Conservation (phyloP, 37 sponge, comb jelly and placozoan species). For the Diacarnus erythraeanus region DNA sequence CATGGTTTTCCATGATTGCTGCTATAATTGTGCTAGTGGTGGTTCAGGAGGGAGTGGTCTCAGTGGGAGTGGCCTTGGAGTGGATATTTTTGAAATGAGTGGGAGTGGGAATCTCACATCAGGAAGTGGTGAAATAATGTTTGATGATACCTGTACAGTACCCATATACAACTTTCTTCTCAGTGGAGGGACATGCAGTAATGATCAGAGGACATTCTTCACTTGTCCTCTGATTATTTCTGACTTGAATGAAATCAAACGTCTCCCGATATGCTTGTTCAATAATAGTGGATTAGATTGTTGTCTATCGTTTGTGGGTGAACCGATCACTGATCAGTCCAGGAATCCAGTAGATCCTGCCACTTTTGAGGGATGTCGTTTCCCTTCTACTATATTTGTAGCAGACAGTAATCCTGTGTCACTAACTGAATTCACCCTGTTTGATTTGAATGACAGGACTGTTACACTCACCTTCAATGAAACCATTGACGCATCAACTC, state of each 20-base stretch:
- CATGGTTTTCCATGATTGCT: conserved; percentile 74
- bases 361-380: conserved; percentile 83
- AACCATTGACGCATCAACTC: conserved; percentile 64
- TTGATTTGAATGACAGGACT: conserved; percentile 67
- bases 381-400: conserved; percentile 57
- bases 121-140: conserved; percentile 5
- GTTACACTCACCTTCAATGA: conserved; percentile 81
- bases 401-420: conserved; percentile 65
- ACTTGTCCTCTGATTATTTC: conserved; percentile 57
- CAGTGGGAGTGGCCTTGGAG: conserved; percentile 7
- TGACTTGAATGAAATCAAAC: conserved; percentile 88
- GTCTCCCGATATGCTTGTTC: conserved; percentile 63
- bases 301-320: conserved; percentile 61
- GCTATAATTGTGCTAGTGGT: conserved; percentile 30
- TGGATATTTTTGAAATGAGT: background rate
- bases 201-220: conserved; percentile 52
- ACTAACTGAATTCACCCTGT: conserved; percentile 62
- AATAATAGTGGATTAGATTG: conserved; percentile 71
- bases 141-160: background rate
- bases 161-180: conserved; percentile 56
- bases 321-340: conserved; percentile 58
- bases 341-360: conserved; percentile 66
- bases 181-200: conserved; percentile 62
- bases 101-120: background rate
- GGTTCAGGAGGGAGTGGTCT: conserved; percentile 13